Evolutionary conservation across 2,113 vertebrate genomes (phyloP), one percentile per base, ranked within the genome.

Genomic region (Psilopogon haemacephalus): DNA sequence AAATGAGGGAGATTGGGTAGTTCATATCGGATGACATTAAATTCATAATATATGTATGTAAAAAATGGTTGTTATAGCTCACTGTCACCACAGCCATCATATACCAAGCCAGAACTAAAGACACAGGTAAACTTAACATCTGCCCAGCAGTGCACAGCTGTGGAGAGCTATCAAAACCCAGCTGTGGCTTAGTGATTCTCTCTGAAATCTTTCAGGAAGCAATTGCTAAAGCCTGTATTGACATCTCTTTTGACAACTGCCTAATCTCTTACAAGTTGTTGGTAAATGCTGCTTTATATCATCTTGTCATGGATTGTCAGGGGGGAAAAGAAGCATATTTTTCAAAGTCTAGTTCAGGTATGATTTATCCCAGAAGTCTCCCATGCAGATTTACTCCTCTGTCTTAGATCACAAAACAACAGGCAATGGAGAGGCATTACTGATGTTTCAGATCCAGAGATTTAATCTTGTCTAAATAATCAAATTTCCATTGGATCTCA

Each of bases 201-300:
- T 90, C 83, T 1, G 7, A 84, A 94, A 92, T 89, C 65, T 76
- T 63, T 65, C 65, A 67, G 63, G 70, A 88, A 92, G 35, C 24
- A 93, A 84, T 72, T 8, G 9, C n/a, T 74, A 62, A 88, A 89
- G 33, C 19, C 35, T 76, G 9, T 56, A 87, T 91, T 88, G 74
- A 59, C 75, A 74, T 89, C 62, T 93, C 35, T 92, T 84, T 94
- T 94, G 60, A 90, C 20, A 96, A 72, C 40, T 81, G 67, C 58
- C 33, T 87, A 64, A 90, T 93, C 21, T 73, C 69, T 84, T 93
- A 85, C 80, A 60, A 74, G 27, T 84, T 95, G 72, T 77, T 79
- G 68, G 19, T 74, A 94, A 91, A 58, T 73, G 72, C 68, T 92
- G 17, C 56, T 96, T 92, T 95, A 73, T 28, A 88, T 94, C 55